phyloP scores from a whole-genome alignment of 2,113 vertebrate species.

The Otolemur garnettii region DNA sequence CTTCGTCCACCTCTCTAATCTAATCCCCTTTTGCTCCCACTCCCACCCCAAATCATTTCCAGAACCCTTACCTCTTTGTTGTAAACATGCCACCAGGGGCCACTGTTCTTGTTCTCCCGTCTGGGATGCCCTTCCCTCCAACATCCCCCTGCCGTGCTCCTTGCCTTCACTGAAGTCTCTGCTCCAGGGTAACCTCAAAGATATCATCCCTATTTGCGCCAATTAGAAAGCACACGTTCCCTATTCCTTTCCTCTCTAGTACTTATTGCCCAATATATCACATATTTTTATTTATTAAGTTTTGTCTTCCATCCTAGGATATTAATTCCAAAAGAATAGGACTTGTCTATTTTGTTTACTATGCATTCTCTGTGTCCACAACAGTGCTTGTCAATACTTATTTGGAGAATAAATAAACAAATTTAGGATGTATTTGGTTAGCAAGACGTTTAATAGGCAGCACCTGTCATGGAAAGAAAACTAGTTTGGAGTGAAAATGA shows the following conservation, averaged over 20 bases:
- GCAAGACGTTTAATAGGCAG: not conserved
- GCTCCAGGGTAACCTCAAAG: not conserved
- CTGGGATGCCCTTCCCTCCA: not conserved
- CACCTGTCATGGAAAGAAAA: not conserved
- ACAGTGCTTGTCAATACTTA: not conserved
- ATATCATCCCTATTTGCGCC: not conserved
- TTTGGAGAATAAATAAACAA: not conserved
- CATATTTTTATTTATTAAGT: constrained; percentile 14
- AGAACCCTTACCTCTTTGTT: not conserved
- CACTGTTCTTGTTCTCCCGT: constrained; percentile 2
- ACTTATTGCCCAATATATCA: not conserved
- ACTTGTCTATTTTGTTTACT: not conserved
- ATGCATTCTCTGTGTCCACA: not conserved
- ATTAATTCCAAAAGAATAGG: not conserved
- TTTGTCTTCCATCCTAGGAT: not conserved
- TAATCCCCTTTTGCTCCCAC: not conserved
- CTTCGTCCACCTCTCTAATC: not conserved
- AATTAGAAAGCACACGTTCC: constrained; percentile 6
- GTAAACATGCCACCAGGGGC: not conserved
- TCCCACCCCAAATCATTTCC: not conserved
- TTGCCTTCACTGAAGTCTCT: not conserved
- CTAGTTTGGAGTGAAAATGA: not conserved
- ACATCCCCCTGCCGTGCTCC: not conserved
- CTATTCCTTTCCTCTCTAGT: not conserved
- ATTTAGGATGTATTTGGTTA: not conserved